Base-by-base conservation (phyloP, 2,113 vertebrate species). In the Callospermophilus lateralis region DNA sequence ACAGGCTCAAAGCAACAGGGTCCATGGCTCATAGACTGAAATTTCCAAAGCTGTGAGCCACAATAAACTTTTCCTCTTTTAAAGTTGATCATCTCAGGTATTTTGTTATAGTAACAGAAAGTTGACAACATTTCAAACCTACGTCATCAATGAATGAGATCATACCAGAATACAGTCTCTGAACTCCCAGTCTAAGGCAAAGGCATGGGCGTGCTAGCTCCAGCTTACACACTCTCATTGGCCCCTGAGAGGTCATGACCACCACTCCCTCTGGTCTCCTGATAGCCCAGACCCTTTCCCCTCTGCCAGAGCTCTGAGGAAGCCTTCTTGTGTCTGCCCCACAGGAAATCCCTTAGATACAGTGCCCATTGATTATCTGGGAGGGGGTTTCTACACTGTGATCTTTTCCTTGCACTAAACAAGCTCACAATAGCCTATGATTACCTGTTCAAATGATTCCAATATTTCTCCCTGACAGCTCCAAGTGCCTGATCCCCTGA, bases 391-490 rank as follows among this genome's bases (percentile, higher is more conserved):
- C 84, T 85, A 45, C 22, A 5, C 1, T 1, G 48, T 19, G 68
- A 42, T 0, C 55, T 32, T 95, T 45, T 91, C 67, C 58, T 42
- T 90, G 22, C 58, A 61, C 65, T 26, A 51, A 90, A 94, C 28
- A 98, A 68, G 42, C 72, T 94, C 93, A 84, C 74, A 95, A 53
- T 51, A 34, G 0, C 94, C 96, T 79, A 84, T 78, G 94, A 98
- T 97, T 96, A 97, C 94, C 93, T 91, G 81, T 89, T 51, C 73
- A 93, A 98, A 96, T 1, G 42, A 83, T 45, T 74, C 84, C 85
- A 95, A 93, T 97, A 95, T 97, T 39, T 98, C 98, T 97, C 93
- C 91, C 80, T 98, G 98, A 97, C 45, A 94, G 98, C 97, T 96
- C 77, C 84, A 48, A 96, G 95, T 97, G 84, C 93, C 88, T 55